Base-by-base conservation (phyloP, 92 coral and sea anemone genomes). In the Paramuricea clavata region DNA sequence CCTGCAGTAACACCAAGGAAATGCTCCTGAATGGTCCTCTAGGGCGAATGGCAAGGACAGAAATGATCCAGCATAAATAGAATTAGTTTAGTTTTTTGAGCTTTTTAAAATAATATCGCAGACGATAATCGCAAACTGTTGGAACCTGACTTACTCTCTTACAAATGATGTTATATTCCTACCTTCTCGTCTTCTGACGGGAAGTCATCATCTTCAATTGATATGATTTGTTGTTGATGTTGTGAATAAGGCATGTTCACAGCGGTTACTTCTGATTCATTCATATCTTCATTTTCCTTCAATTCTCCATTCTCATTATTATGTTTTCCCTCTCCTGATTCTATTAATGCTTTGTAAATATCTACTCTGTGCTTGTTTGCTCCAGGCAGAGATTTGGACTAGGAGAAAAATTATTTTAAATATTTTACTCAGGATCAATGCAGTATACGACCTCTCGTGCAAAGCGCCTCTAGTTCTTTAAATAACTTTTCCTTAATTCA, bases 151-250 rank as follows among this genome's bases (percentile, higher is more conserved):
- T 57, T 57, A 57, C 22, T 25, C 12, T 57, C 28, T 47, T 12
- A 47, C 13, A 47, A 4, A 47, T 1, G 52, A 47, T 47, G 13
- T 47, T 15, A 47, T 5, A 47, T 5, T 79, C 81, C 31, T 57
- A 95, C 99, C 98, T 97, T 95, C 69, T 97, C 99, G 59, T 94
- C 98, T 69, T 97, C 99, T 0, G 99, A 94, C 6, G 90, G 94
- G 82, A 97, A 97, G 39, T 97, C 99, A 47, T 94, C 99, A 59
- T 94, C 99, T 59, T 97, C 99, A 92, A 92, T 94, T 9, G 95
- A 95, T 21, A 97, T 91, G 28, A 97, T 97, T 56, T 88, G 90
- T 39, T 78, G 76, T 56, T 88, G 90, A 30, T 78, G 76, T 43
- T 76, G 88, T n/a, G 93, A 85, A 54, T 81, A 91, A 34, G 86